Percentiles rank a stretch among this genome's conserved stretches.
These are phyloP conservation scores for Psophia crepitans DNA, from an alignment of 2,113 vertebrate species.

Conservation along the genomic window DNA sequence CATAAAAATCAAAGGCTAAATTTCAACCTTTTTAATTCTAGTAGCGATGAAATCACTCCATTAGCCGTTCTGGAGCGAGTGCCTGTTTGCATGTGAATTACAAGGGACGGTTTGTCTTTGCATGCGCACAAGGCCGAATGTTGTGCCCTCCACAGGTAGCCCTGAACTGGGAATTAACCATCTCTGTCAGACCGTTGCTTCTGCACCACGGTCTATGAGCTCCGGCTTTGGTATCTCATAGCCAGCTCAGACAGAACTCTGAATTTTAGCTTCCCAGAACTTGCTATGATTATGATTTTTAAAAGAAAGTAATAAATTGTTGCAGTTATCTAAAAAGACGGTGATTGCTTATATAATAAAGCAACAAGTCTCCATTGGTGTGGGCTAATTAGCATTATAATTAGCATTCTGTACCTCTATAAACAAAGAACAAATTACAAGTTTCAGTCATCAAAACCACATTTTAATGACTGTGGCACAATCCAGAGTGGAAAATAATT, in stretches of 20 bases:
- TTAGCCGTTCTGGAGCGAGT: not conserved
- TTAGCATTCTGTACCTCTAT: not conserved
- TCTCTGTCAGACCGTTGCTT: not conserved
- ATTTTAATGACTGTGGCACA: not conserved
- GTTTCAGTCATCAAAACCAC: not conserved
- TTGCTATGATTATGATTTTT: not conserved
- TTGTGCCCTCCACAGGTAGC: not conserved
- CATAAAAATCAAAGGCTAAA: not conserved
- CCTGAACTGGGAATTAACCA: not conserved
- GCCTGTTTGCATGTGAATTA: not conserved
- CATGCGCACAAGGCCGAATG: not conserved
- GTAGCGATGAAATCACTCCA: not conserved
- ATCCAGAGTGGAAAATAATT: not conserved
- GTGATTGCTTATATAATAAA: not conserved
- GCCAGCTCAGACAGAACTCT: not conserved
- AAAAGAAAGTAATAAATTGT: not conserved
- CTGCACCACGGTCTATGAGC: not conserved
- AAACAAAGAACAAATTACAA: not conserved
- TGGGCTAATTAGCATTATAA: not conserved
- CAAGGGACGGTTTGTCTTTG: not conserved
- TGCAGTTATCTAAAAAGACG: not conserved
- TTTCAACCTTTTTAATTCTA: not conserved
- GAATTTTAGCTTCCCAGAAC: not conserved
- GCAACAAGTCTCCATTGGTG: not conserved
- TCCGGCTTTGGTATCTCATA: not conserved